A percentile compares a stretch with the other conserved stretches of the same genome.
Conservation (phyloP, 53 echinoderm and acorn worm species). For the Holothuria scabra region DNA sequence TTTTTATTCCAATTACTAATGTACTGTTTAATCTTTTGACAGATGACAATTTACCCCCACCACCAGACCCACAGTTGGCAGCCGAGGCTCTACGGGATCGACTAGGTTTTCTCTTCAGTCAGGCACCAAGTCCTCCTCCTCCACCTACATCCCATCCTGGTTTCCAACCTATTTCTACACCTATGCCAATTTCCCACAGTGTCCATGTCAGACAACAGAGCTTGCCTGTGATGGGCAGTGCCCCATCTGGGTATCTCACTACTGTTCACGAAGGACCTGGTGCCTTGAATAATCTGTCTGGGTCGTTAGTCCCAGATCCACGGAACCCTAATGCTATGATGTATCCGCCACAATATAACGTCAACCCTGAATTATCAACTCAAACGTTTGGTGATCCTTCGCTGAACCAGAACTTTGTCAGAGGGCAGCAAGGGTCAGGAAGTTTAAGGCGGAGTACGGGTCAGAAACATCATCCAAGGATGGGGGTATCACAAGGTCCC, state of each 20-base stretch:
- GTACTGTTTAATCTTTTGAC: neutral
- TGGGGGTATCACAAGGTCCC: neutral
- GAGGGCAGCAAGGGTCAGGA: conserved; percentile 28
- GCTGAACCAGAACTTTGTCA: conserved; percentile 37
- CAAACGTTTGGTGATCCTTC: conserved; percentile 32
- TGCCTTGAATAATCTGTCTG: conserved; percentile 31
- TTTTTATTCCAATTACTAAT: neutral
- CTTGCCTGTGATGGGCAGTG: conserved; percentile 30
- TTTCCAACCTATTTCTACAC: conserved; percentile 21
- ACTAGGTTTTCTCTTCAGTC: conserved; percentile 94
- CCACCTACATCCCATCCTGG: conserved; percentile 49
- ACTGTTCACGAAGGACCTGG: conserved; percentile 39
- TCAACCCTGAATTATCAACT: neutral
- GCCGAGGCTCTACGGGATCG: conserved; percentile 89
- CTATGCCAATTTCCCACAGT: conserved; percentile 41
- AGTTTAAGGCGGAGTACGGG: conserved; percentile 46
- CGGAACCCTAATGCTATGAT: neutral
- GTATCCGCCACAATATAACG: conserved; percentile 4
- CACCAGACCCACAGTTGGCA: conserved; percentile 85
- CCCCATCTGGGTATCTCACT: conserved; percentile 20
- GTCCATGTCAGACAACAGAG: conserved; percentile 42
- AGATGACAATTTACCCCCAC: conserved; percentile 86
- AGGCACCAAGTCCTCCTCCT: conserved; percentile 60
- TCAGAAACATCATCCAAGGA: conserved; percentile 33
- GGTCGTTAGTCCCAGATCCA: neutral